These are phyloP conservation scores for Holacanthus passer DNA, from an alignment of 2,113 vertebrate genomes.

Conservation along the genomic window DNA sequence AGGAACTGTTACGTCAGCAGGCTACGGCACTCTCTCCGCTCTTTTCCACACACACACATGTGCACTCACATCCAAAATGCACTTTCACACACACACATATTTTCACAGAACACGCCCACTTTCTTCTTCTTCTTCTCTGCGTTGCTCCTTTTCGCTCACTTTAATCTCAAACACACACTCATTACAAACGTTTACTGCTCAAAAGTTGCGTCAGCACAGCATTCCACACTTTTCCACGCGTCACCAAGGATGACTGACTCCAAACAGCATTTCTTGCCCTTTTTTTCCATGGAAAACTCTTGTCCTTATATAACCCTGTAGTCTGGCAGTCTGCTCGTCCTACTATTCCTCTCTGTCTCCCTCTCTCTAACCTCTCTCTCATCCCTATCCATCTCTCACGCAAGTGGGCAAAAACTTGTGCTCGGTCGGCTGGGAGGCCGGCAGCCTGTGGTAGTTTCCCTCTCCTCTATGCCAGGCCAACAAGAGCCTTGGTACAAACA, in stretches of 20 bases:
- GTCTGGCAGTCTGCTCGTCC: constrained; percentile 50
- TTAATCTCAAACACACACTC: constrained; percentile 48
- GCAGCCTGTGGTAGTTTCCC: constrained; percentile 43
- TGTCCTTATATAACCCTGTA: constrained; percentile 80
- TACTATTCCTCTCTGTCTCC: constrained; percentile 45
- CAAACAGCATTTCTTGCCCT: constrained; percentile 78
- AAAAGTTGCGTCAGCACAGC: constrained; percentile 77
- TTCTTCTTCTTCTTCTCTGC: constrained; percentile 19
- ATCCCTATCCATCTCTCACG: constrained; percentile 65
- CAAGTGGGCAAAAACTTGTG: constrained; percentile 27
- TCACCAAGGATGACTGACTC: constrained; percentile 76
- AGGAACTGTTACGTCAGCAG: constrained; percentile 80
- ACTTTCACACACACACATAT: constrained; percentile 12
- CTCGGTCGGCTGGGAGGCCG: constrained; percentile 25
- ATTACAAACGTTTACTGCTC: constrained; percentile 62
- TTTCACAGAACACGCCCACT: constrained; percentile 41
- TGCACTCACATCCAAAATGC: constrained; percentile 39
- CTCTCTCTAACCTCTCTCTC: constrained; percentile 53
- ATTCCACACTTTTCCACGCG: constrained; percentile 78
- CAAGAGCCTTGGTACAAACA: constrained; percentile 36
- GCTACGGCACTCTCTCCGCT: constrained; percentile 41
- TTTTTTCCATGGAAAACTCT: constrained; percentile 76
- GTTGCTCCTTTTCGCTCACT: constrained; percentile 28
- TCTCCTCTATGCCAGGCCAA: constrained; percentile 39
- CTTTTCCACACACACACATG: constrained; percentile 71